Percentiles rank a stretch among this genome's conserved stretches.
Conservation (phyloP, 2,888 invertebrate genomes). For the Helleia helle region DNA sequence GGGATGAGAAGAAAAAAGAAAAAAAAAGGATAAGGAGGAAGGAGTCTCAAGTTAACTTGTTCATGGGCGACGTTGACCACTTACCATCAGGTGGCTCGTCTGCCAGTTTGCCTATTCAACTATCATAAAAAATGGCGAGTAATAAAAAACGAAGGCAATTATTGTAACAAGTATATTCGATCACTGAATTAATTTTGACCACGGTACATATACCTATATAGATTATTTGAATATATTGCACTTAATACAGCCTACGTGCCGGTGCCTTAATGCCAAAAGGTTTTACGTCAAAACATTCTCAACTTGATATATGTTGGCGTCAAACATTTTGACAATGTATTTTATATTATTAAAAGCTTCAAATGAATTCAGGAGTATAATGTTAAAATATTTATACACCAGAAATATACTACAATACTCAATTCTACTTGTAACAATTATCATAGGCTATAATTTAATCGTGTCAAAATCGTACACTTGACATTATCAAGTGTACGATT, state of each 20-base stretch:
- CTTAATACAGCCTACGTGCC: conserved; percentile 11
- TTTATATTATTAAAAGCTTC: conserved; percentile 1
- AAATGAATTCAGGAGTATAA: neutral
- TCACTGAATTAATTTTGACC: conserved; percentile 61
- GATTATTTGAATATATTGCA: conserved; percentile 40
- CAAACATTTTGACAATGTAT: neutral
- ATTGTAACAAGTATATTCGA: conserved; percentile 72
- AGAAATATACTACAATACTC: neutral
- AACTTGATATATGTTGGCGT: neutral
- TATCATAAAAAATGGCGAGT: no score
- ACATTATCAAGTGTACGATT: conserved; percentile 1
- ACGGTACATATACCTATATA: conserved; percentile 50
- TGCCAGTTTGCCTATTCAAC: no score
- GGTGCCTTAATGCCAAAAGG: neutral
- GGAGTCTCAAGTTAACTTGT: no score
- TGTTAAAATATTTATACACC: conserved; percentile 1
- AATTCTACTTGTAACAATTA: conserved; percentile 3
- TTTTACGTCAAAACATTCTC: neutral
- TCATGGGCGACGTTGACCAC: no score
- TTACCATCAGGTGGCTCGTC: no score
- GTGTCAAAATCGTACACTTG: neutral
- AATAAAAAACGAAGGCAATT: conserved; percentile 27
- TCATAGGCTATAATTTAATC: neutral
- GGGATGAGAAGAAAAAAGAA: no score
- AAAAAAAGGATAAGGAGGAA: no score